phyloP scores from a whole-genome alignment of 53 echinoderm and acorn worm species.

The Zoroaster sp. region DNA sequence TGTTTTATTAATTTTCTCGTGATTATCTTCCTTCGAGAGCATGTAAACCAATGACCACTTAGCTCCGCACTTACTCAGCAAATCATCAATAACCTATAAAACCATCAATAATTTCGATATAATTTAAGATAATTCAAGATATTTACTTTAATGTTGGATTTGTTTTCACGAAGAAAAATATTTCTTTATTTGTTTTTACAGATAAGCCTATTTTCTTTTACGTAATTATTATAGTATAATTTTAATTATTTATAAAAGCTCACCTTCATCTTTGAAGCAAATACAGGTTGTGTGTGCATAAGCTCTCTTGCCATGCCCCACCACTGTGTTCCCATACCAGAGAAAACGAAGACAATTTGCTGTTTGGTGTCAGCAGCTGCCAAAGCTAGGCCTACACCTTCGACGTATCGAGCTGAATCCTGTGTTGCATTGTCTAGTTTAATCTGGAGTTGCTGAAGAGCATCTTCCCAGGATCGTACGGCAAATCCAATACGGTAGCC shows the following conservation, averaged over 20 bases:
- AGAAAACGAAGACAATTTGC: conserved; percentile 90
- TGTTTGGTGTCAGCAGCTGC: conserved; percentile 68
- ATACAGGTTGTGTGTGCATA: conserved; percentile 82
- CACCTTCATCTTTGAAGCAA: conserved; percentile 85
- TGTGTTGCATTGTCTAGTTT: conserved; percentile 88
- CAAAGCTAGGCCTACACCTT: conserved; percentile 88
- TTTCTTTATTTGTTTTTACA: too few relatives aligned
- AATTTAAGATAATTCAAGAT: background rate
- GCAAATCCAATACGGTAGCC: conserved; percentile 81
- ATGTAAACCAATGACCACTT: conserved; percentile 92
- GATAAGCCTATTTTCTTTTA: too few relatives aligned
- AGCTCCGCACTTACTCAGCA: conserved; percentile 83
- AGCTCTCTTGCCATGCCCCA: conserved; percentile 99
- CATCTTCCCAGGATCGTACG: conserved; percentile 78
- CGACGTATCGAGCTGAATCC: conserved; percentile 85
- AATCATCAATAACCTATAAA: conserved; percentile 89
- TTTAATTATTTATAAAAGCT: too few relatives aligned
- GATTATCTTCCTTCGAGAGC: conserved; percentile 81
- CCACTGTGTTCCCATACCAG: conserved; percentile 99
- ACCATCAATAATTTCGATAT: background rate
- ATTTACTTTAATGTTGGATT: background rate
- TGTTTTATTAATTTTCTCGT: conserved; percentile 84
- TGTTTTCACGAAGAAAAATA: background rate
- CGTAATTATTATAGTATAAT: too few relatives aligned
- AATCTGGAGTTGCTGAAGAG: conserved; percentile 81